Percentiles rank a stretch among this genome's conserved stretches.
These are phyloP conservation scores for Agrilus cyanescens DNA, from an alignment of 2,888 invertebrate species.

Conservation along the genomic window DNA sequence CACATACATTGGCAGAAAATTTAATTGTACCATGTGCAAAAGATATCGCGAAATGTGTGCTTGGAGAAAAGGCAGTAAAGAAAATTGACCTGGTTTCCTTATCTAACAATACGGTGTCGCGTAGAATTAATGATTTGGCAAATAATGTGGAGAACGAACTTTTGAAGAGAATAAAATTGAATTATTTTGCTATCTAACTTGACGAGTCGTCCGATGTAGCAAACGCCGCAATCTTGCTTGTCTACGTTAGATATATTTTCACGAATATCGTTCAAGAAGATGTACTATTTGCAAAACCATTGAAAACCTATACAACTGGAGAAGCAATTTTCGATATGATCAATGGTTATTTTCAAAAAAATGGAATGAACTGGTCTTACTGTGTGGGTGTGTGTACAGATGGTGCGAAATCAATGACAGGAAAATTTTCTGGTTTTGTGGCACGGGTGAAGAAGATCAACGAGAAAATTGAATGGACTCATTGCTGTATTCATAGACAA, in stretches of 20 bases:
- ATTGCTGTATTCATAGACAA: constrained; percentile 12
- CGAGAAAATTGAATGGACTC: constrained; percentile 7
- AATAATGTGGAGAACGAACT: too few species aligned
- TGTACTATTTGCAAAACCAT: neutral
- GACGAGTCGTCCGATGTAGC: constrained; percentile 1
- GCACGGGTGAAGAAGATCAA: constrained; percentile 8
- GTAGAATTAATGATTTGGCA: constrained; percentile 23
- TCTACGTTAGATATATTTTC: constrained; percentile 4
- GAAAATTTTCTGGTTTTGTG: constrained; percentile 11
- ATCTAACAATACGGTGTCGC: constrained; percentile 23
- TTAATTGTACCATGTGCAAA: constrained; percentile 16
- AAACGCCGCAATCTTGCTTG: constrained; percentile 2
- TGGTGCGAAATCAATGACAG: constrained; percentile 17
- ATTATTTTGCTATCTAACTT: constrained; percentile 2
- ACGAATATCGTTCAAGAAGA: constrained; percentile 3
- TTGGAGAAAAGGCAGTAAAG: constrained; percentile 23
- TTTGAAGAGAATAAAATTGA: too few species aligned
- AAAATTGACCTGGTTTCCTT: constrained; percentile 22
- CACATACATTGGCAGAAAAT: constrained; percentile 23
- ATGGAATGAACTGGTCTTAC: constrained; percentile 15
- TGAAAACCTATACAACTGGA: constrained; percentile 11
- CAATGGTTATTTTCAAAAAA: constrained; percentile 13
- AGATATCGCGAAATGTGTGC: constrained; percentile 21
- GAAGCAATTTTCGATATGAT: constrained; percentile 17
- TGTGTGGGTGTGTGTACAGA: constrained; percentile 19